These are phyloP conservation scores for Caracal caracal DNA, from an alignment of 2,113 vertebrate genomes.

Conservation along the genomic window DNA sequence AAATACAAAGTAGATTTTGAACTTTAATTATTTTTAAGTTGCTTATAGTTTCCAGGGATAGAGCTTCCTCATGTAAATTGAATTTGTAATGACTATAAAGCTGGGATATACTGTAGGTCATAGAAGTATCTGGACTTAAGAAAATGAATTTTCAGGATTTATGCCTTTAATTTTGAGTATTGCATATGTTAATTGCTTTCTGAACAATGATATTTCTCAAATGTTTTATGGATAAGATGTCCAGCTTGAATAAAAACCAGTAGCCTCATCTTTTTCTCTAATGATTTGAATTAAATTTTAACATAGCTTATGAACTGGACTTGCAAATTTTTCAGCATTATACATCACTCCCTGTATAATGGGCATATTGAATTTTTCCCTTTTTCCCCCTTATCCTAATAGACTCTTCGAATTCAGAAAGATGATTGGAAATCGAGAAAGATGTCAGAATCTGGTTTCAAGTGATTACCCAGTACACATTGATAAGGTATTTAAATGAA, in stretches of 20 bases:
- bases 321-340: conserved; percentile 35
- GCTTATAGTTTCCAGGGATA: not conserved
- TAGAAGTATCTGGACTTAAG: not conserved
- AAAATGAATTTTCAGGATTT: conserved; percentile 8
- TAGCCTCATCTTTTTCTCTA: not conserved
- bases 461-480: conserved; percentile 95
- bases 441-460: conserved; percentile 93
- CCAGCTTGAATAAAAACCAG: not conserved
- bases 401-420: conserved; percentile 99
- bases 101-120: not conserved
- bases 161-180: not conserved
- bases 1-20: conserved; percentile 44
- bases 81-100: not conserved
- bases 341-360: not conserved
- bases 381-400: conserved; percentile 74
- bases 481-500: conserved; percentile 90
- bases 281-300: conserved; percentile 45
- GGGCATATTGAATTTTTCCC: conserved; percentile 38
- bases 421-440: conserved; percentile 95
- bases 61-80: not conserved
- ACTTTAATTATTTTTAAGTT: not conserved
- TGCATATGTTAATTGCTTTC: conserved; percentile 23
- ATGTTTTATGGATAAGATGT: conserved; percentile 8
- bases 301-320: not conserved
- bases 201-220: not conserved